These are phyloP conservation scores for Thalassaphorura encarpata DNA, from an alignment of 1,140 invertebrate genomes.

Conservation along the genomic window DNA sequence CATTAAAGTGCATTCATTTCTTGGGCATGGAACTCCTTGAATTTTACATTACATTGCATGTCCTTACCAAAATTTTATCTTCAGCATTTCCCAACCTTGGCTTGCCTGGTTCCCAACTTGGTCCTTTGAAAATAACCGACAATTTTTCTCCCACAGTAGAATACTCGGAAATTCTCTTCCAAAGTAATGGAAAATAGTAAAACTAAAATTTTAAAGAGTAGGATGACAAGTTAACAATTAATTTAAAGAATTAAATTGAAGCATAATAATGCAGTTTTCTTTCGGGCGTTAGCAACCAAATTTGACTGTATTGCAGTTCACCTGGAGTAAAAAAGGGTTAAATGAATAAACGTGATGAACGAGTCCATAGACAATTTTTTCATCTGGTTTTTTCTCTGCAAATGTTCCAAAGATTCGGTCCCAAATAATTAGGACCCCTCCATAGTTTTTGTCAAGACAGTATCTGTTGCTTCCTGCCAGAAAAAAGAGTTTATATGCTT, in stretches of 20 bases:
- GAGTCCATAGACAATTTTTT: conserved; percentile 73
- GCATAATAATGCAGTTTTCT: no score
- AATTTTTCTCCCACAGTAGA: conserved; percentile 52
- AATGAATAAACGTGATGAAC: conserved; percentile 55
- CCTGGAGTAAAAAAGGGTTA: conserved; percentile 68
- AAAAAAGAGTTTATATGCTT: no score
- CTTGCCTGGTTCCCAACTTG: conserved; percentile 74
- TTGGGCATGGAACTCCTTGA: no score
- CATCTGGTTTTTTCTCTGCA: conserved; percentile 51
- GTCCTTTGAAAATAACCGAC: conserved; percentile 65
- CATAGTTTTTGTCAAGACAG: conserved; percentile 80
- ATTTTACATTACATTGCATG: conserved; percentile 8
- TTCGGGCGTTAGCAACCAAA: no score
- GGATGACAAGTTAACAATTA: background rate
- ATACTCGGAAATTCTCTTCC: conserved; percentile 47
- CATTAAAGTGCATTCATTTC: conserved; percentile 7
- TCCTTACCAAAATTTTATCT: conserved; percentile 63
- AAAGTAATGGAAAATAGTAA: conserved; percentile 39
- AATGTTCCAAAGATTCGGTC: conserved; percentile 78
- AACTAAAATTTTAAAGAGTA: no score
- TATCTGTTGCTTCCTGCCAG: conserved; percentile 61
- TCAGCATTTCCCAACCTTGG: conserved; percentile 63
- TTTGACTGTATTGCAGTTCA: no score
- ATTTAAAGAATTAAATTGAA: conserved; percentile 17
- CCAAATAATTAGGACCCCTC: conserved; percentile 76